A percentile compares a stretch with the other conserved stretches of the same genome.
Evolutionary conservation across 1,140 invertebrate species (phyloP).

Genomic region (Dreissena rostriformis): DNA sequence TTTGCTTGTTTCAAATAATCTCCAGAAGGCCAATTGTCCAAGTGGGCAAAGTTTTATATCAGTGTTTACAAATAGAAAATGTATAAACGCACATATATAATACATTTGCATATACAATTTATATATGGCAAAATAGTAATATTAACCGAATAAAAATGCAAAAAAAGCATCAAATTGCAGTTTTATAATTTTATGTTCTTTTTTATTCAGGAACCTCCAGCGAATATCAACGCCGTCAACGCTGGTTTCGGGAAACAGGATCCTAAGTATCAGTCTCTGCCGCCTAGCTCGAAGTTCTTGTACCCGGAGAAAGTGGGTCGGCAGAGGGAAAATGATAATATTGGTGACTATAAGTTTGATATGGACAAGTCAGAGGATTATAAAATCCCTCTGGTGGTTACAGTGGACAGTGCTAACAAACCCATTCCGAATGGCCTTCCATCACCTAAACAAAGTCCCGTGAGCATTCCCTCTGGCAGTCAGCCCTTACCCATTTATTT

Average conservation of each 20-base stretch:
- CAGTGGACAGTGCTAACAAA: conserved; percentile 55
- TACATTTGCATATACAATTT: no score
- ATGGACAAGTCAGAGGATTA: conserved; percentile 57
- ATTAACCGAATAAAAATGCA: background rate
- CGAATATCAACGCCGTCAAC: conserved; percentile 73
- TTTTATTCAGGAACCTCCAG: conserved; percentile 55
- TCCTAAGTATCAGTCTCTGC: conserved; percentile 96
- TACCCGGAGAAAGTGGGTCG: conserved; percentile 52
- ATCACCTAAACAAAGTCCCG: conserved; percentile 44
- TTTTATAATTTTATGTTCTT: no score
- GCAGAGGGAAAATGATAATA: conserved; percentile 63
- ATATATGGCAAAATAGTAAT: no score
- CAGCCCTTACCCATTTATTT: conserved; percentile 10
- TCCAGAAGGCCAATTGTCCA: no score
- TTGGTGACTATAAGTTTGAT: conserved; percentile 34
- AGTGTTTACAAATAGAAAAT: no score
- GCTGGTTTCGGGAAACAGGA: conserved; percentile 90
- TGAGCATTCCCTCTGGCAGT: conserved; percentile 1
- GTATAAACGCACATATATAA: no score
- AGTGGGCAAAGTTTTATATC: no score
- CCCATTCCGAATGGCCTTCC: conserved; percentile 55
- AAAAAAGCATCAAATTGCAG: conserved; percentile 20
- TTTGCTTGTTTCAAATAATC: no score
- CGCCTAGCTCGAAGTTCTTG: conserved; percentile 84
- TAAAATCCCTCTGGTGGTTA: conserved; percentile 57